Base-by-base conservation (phyloP, 2,113 vertebrate genomes). In the Pseudorasbora parva region DNA sequence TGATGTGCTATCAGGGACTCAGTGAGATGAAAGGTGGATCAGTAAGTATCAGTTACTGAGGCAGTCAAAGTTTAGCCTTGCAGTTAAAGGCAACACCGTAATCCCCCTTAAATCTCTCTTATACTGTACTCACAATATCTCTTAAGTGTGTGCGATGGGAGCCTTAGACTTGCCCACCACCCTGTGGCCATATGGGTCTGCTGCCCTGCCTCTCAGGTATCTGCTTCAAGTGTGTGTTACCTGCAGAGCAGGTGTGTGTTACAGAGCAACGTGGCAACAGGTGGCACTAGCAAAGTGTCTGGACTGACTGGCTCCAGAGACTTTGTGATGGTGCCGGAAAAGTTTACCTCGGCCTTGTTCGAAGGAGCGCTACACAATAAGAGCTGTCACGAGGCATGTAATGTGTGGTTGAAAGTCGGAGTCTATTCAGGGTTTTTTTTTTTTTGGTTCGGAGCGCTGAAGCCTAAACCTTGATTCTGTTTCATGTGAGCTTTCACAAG, bases 271-370 rank as follows among this genome's bases (percentile, higher is more conserved):
- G 87, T 87, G 88, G 92, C 92, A 93, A 93, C 93, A 92, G 94
- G 93, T 91, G 92, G 90, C 92, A 93, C 90, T 93, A 92, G 91
- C 91, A 66, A 82, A 85, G 86, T 91, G 92, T 93, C 93, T 91
- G 90, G 92, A 91, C 93, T 91, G 85, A 88, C 91, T 90, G 92
- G 91, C 93, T 94, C 93, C 92, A 94, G 90, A 86, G 88, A 82
- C 84, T 71, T 77, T 92, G 90, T 91, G 90, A 85, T 82, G 89
- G 87, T 90, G 89, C 89, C 90, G 87, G 85, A 89, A 88, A 85
- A 83, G 91, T 94, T 93, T 91, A 91, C 85, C 59, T 59, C 71
- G 82, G 89, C 80, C 89, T 91, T 91, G 89, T 94, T 91, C 89
- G 87, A 90, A 82, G 84, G 89, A 92, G 82, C 86, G 89, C 88